Percentiles rank a stretch among this genome's conserved stretches.
These are phyloP conservation scores for Melieria crassipennis DNA, from an alignment of 2,888 invertebrate species.

Conservation along the genomic window DNA sequence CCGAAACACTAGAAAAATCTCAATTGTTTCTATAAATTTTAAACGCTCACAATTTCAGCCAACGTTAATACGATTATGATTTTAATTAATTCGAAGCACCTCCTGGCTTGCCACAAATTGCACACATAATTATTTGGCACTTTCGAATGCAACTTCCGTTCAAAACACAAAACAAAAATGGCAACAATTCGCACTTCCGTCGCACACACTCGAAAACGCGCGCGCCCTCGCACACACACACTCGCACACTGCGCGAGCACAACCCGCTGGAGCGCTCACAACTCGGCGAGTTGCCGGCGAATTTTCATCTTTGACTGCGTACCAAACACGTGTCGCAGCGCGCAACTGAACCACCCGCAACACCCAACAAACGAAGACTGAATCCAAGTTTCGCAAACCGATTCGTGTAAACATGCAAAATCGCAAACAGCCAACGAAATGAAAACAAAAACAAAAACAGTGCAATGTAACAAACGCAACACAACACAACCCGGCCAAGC, in stretches of 20 bases:
- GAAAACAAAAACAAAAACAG: slow-evolving; percentile 29
- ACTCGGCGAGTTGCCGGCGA: no score
- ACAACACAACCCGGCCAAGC: slow-evolving; percentile 18
- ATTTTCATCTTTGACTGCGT: background rate
- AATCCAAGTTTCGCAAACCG: slow-evolving; percentile 22
- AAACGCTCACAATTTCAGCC: no score
- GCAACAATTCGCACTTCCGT: slow-evolving; percentile 28
- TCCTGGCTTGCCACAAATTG: no score
- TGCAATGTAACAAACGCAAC: background rate
- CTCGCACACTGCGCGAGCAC: background rate
- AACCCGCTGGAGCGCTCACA: no score
- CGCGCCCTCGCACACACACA: background rate
- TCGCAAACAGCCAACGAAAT: slow-evolving; percentile 25
- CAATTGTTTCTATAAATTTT: no score
- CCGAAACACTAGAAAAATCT: no score
- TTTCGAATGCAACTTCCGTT: slow-evolving; percentile 1
- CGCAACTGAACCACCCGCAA: slow-evolving; percentile 29
- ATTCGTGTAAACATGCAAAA: slow-evolving; percentile 27
- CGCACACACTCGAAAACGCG: background rate
- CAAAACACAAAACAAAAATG: slow-evolving; percentile 18
- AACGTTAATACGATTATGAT: no score
- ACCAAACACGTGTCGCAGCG: slow-evolving; percentile 4
- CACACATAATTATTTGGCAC: background rate
- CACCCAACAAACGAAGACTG: slow-evolving; percentile 30
- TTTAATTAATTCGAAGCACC: no score